phyloP scores from a whole-genome alignment of 2,888 invertebrate species.

The Cryptosula pallasiana region DNA sequence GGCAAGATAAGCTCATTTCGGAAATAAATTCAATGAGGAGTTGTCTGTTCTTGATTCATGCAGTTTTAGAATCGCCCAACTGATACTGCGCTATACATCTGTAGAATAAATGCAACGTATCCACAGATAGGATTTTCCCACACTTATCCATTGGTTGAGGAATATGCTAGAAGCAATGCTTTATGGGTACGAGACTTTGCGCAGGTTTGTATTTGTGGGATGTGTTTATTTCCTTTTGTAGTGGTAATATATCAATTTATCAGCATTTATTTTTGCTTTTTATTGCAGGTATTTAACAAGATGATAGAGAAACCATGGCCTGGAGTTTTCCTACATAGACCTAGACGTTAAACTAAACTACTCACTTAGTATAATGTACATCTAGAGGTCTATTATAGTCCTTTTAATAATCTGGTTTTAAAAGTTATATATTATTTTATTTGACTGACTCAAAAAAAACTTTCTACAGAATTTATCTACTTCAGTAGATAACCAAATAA shows the following conservation, averaged over 20 bases:
- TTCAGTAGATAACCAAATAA: not conserved
- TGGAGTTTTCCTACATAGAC: not conserved
- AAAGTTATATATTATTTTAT: too few relatives aligned
- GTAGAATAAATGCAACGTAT: not conserved
- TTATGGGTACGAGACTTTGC: slow-evolving; percentile 2
- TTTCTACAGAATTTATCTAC: too few relatives aligned
- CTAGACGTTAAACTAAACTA: not conserved
- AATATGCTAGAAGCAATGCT: not conserved
- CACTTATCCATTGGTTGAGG: slow-evolving; percentile 5
- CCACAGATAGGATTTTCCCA: not conserved
- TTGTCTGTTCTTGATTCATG: too few relatives aligned
- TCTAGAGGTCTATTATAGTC: too few relatives aligned
- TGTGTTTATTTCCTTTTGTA: not conserved
- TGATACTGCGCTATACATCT: too few relatives aligned
- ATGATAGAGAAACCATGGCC: not conserved
- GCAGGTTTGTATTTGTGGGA: not conserved
- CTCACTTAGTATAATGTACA: too few relatives aligned
- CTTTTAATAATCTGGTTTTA: too few relatives aligned
- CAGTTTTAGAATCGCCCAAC: too few relatives aligned
- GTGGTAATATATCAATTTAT: not conserved
- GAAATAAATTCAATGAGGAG: too few relatives aligned
- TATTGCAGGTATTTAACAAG: slow-evolving; percentile 10
- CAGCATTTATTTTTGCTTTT: not conserved
- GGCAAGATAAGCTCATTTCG: too few relatives aligned
- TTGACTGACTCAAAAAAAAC: too few relatives aligned